Base-by-base conservation (phyloP, 2,888 invertebrate genomes). In the Plutella xylostella region DNA sequence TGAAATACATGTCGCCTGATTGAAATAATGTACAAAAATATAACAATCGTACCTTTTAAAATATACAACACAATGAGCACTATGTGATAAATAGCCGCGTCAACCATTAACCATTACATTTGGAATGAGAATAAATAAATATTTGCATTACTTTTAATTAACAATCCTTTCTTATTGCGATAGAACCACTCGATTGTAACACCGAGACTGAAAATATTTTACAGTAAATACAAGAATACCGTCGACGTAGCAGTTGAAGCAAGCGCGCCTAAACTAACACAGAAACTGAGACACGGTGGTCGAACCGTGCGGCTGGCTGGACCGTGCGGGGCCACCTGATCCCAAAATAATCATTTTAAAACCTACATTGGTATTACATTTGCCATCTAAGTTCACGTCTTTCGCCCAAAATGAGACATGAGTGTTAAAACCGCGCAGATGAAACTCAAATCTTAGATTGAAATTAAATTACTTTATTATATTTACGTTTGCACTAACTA, bases 1-100 rank as follows among this genome's bases (percentile, higher is more conserved):
- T 39, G 39, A 35, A n/a, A 6, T n/a, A n/a, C n/a, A n/a, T n/a
- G n/a, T n/a, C n/a, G n/a, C n/a, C n/a, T n/a, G n/a, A n/a, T n/a
- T 11, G 65, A 71, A 72, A 67, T 68, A 69, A 73, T 71, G 72
- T 74, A 74, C 63, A 78, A 79, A 79, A 76, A 77, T 77, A 78
- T 72, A 73, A 70, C 67, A 66, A 67, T 65, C 58, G 65, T 71
- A 65, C 61, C 49, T 61, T 65, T 63, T 57, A 66, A 58, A 60
- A 67, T 67, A 60, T 66, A 72, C 64, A 73, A 75, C 68, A 71
- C 65, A 72, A 69, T 66, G 70, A 68, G 67, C 62, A 61, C 61
- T 67, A 63, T 57, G 60, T 57, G 58, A 62, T 60, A 63, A 30
- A 60, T 56, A 67, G 55, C 55, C 48, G 60, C 63, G 68, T 69